A percentile compares a stretch with the other conserved stretches of the same genome.
Conservation (phyloP, 2,888 invertebrate genomes). For the Oscheius sp. region DNA sequence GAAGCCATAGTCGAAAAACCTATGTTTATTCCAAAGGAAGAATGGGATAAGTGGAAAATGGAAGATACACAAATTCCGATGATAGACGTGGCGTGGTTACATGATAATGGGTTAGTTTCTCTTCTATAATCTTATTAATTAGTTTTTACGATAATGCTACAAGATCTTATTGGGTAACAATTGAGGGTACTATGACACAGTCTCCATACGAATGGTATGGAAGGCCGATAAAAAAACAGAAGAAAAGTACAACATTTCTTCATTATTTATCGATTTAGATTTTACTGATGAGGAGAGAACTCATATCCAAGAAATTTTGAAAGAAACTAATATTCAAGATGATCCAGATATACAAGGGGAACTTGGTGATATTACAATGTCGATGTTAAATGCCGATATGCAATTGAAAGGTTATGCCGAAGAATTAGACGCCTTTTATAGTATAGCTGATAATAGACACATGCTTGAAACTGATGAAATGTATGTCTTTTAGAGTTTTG, state of each 20-base stretch:
- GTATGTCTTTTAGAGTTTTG: constrained; percentile 7
- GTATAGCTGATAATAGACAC: constrained; percentile 37
- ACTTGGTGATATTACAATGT: constrained; percentile 8
- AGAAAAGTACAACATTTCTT: neutral
- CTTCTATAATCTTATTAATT: neutral
- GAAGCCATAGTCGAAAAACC: neutral
- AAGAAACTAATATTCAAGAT: neutral
- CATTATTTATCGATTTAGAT: neutral
- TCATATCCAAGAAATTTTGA: neutral
- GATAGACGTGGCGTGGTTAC: neutral
- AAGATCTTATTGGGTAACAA: constrained; percentile 20
- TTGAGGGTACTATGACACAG: constrained; percentile 44
- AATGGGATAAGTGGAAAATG: constrained; percentile 22
- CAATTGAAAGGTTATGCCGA: constrained; percentile 34
- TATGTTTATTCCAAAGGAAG: neutral
- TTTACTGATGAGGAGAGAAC: constrained; percentile 20
- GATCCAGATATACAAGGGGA: constrained; percentile 17
- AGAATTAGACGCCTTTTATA: constrained; percentile 42
- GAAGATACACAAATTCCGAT: constrained; percentile 10
- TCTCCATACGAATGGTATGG: constrained; percentile 50
- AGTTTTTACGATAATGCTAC: neutral
- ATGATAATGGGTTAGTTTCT: neutral
- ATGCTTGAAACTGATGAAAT: constrained; percentile 27
- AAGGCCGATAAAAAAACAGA: constrained; percentile 32
- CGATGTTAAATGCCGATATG: constrained; percentile 41